Conservation (phyloP, 2,888 invertebrate species). For the Hoplodrina ambigua region DNA sequence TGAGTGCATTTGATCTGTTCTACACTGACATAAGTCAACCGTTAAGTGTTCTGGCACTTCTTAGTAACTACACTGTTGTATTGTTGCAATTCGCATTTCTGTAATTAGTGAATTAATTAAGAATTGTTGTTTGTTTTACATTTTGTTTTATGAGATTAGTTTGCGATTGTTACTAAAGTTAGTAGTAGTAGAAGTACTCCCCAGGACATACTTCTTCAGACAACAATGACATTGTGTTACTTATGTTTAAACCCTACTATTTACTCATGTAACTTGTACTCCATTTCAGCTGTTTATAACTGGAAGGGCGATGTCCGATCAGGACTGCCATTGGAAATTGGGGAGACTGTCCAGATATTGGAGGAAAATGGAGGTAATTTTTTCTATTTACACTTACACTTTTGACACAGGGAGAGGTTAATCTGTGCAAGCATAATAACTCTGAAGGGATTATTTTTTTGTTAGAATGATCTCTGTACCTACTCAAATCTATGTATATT, state of each 20-base stretch:
- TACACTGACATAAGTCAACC: conserved; percentile 49
- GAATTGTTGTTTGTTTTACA: neutral
- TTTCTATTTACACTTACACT: neutral
- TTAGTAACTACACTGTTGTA: conserved; percentile 55
- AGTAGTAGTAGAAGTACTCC: no score
- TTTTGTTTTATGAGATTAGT: conserved; percentile 1
- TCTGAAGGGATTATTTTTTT: no score
- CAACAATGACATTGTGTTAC: neutral
- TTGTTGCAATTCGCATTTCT: conserved; percentile 38
- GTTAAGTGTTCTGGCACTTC: conserved; percentile 25
- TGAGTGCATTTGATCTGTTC: conserved; percentile 49
- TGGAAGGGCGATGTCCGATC: conserved; percentile 96
- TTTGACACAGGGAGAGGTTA: neutral
- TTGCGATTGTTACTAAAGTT: no score
- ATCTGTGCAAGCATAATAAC: neutral
- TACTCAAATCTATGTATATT: no score
- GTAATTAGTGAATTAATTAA: conserved; percentile 1
- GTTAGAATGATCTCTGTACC: no score
- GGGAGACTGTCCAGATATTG: conserved; percentile 97
- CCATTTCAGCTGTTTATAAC: conserved; percentile 95
- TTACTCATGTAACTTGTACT: neutral
- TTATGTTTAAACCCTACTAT: neutral
- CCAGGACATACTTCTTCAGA: neutral
- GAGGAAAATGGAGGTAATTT: conserved; percentile 95
- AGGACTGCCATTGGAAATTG: conserved; percentile 96